phyloP scores from a whole-genome alignment of 2,797 vertebrate genomes.

The Distichodus sexfasciatus region DNA sequence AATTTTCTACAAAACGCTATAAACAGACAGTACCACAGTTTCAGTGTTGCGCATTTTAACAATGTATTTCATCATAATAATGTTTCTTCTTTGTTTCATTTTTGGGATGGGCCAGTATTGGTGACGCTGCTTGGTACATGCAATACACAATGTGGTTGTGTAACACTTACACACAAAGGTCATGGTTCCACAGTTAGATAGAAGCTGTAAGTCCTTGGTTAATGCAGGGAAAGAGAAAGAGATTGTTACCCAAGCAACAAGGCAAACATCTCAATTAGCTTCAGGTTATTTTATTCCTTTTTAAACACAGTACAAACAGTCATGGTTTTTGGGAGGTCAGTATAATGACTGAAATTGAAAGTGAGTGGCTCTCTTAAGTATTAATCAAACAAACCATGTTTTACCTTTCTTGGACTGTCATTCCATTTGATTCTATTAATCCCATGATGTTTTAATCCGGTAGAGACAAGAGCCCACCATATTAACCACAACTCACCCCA shows the following conservation, averaged over 20 bases:
- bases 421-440: too few species aligned
- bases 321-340: slow-evolving; percentile 1
- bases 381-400: neutral
- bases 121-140: too few species aligned
- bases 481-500: too few species aligned
- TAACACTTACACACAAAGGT: too few species aligned
- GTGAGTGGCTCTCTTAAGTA: slow-evolving; percentile 3
- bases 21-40: neutral
- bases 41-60: neutral
- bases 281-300: slow-evolving; percentile 33
- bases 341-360: slow-evolving; percentile 21
- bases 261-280: slow-evolving; percentile 28
- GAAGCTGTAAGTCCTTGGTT: slow-evolving; percentile 9
- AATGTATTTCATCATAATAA: neutral
- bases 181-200: too few species aligned
- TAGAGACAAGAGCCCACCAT: too few species aligned
- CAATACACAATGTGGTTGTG: too few species aligned
- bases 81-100: neutral
- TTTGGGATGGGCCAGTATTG: too few species aligned
- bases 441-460: too few species aligned
- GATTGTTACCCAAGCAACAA: slow-evolving; percentile 11
- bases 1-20: too few species aligned
- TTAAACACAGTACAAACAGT: slow-evolving; percentile 28
- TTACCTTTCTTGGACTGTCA: too few species aligned
- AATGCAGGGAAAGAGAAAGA: slow-evolving; percentile 19